These are phyloP conservation scores for Stegodyphus dumicola DNA, from an alignment of 1,140 invertebrate genomes.

Conservation along the genomic window DNA sequence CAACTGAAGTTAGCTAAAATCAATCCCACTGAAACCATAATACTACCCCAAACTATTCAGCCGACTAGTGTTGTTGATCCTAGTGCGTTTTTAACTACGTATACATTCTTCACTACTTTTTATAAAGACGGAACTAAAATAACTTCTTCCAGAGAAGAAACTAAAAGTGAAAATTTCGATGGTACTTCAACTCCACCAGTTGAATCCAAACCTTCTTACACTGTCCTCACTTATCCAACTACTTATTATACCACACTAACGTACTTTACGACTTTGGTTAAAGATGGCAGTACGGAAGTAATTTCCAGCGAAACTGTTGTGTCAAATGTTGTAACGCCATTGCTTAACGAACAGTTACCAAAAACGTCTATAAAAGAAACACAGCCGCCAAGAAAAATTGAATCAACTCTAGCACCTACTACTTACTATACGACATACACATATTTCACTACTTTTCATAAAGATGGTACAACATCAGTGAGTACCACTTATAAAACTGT, in stretches of 20 bases:
- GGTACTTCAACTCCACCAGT: background rate
- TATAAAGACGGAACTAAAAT: slow-evolving; percentile 76
- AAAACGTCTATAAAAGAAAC: slow-evolving; percentile 2
- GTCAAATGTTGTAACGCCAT: slow-evolving; percentile 37
- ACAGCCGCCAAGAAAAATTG: background rate
- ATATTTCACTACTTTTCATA: slow-evolving; percentile 89
- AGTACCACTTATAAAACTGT: slow-evolving; percentile 88
- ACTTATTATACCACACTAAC: slow-evolving; percentile 82
- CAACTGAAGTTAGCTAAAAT: slow-evolving; percentile 32
- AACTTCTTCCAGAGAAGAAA: slow-evolving; percentile 86
- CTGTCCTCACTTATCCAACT: slow-evolving; percentile 64
- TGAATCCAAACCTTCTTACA: slow-evolving; percentile 16
- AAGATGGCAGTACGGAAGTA: slow-evolving; percentile 81
- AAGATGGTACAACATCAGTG: slow-evolving; percentile 75
- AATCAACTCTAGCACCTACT: slow-evolving; percentile 64
- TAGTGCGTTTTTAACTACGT: slow-evolving; percentile 28
- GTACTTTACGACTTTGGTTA: slow-evolving; percentile 85
- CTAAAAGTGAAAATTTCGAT: slow-evolving; percentile 77
- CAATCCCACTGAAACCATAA: slow-evolving; percentile 39
- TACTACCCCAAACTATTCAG: slow-evolving; percentile 9
- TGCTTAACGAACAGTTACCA: background rate
- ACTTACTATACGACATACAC: slow-evolving; percentile 82
- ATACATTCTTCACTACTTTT: slow-evolving; percentile 79
- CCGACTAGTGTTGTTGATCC: slow-evolving; percentile 17
- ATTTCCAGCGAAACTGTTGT: slow-evolving; percentile 82